Base-by-base conservation (phyloP, 2,113 vertebrate genomes). In the Spea bombifrons region DNA sequence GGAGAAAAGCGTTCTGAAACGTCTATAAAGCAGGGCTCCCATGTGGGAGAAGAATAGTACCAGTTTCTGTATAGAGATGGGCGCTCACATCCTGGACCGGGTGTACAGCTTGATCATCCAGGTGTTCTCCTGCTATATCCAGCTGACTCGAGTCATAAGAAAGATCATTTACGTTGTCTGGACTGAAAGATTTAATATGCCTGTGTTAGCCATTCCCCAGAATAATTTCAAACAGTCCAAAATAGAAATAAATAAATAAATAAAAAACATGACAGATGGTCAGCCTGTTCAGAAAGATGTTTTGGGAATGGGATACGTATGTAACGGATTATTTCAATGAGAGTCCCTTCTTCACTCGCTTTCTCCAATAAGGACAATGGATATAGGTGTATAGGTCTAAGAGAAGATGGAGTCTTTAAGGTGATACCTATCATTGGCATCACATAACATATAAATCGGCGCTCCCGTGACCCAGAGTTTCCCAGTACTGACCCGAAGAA, bases 21-120 rank as follows among this genome's bases (percentile, higher is more conserved):
- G 30, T 30, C 30, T 30, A 1, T 30, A 30, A 30, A 30, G 30
- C 30, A 30, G 30, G 2, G 30, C 30, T 30, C 30, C 30, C 30
- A 30, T 30, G 30, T 2, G 30, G 30, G 30, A 30, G 30, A 30
- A 30, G 30, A 30, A 30, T 30, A 30, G 76, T 84, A 94, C 92
- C 92, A 76, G 86, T 86, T 85, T 94, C 90, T 71, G 88, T 89
- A 71, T 83, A 87, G 5, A 84, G 71, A 63, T 68, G 71, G 16
- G 82, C 8, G 73, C 77, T 83, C 52, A 85, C 86, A 71, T 88
- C 83, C 76, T 87, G 89, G 70, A 84, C 50, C 17, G 72, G 17
- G 78, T n/a, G 73, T 7, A 65, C 75, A 77, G 77, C 82, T 66
- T 80, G 79, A 44, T 85, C 84, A 71, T 80, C 86, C 80, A 76